Conservation (phyloP, 2,888 invertebrate genomes). For the Eristalis tenax region DNA sequence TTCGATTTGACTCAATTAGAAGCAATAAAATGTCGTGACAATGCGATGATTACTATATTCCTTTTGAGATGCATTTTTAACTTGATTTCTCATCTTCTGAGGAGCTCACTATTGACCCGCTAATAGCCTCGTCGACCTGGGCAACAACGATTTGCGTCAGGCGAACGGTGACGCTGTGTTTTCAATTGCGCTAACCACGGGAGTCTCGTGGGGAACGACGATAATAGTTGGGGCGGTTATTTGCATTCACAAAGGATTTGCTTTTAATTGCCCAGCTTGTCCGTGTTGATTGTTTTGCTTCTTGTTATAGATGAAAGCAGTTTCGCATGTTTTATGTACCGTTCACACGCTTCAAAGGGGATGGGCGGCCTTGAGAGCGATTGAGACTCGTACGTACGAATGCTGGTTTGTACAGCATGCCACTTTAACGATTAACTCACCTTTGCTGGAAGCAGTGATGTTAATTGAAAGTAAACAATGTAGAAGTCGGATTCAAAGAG, state of each 20-base stretch:
- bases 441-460: too few relatives aligned
- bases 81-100: neutral
- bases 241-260: constrained; percentile 29
- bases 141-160: constrained; percentile 55
- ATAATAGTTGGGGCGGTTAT: neutral
- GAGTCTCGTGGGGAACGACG: neutral
- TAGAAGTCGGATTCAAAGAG: too few relatives aligned
- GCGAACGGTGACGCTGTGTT: neutral
- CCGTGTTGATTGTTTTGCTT: constrained; percentile 32
- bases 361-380: too few relatives aligned
- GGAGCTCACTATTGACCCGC: constrained; percentile 16
- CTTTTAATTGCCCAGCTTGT: constrained; percentile 22
- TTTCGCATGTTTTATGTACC: constrained; percentile 5
- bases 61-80: neutral
- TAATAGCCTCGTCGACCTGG: neutral
- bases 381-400: too few relatives aligned
- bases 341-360: neutral
- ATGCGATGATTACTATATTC: neutral
- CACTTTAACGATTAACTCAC: too few relatives aligned
- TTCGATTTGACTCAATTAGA: constrained; percentile 27
- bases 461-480: too few relatives aligned
- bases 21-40: constrained; percentile 17
- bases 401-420: too few relatives aligned
- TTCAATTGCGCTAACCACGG: constrained; percentile 16
- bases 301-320: neutral